Evolutionary conservation across 2,113 vertebrate species (phyloP).

Genomic region (Ptilonorhynchus violaceus): DNA sequence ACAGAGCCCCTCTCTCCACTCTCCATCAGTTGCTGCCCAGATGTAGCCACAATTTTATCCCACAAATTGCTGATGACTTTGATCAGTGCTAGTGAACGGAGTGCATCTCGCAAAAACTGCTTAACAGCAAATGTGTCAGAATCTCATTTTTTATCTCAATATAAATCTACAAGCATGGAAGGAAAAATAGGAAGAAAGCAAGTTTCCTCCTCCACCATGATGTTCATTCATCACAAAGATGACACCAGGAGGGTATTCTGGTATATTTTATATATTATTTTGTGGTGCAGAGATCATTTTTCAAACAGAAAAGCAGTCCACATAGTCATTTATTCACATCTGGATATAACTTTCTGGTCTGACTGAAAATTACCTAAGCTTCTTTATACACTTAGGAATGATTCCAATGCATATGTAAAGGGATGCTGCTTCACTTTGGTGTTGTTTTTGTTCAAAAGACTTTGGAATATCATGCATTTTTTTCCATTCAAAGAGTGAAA

Average conservation of each 20-base stretch:
- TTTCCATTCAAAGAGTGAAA: conserved; percentile 3
- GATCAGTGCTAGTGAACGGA: neutral
- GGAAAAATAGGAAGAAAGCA: neutral
- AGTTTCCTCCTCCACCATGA: neutral
- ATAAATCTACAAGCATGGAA: neutral
- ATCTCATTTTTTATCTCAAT: neutral
- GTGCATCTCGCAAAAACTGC: neutral
- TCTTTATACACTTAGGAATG: neutral
- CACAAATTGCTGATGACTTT: neutral
- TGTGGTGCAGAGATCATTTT: neutral
- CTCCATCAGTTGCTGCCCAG: neutral
- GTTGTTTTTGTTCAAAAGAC: neutral
- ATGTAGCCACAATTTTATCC: neutral
- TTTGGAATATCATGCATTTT: neutral
- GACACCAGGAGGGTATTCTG: neutral
- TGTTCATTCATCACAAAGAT: neutral
- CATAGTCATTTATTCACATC: neutral
- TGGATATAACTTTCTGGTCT: neutral
- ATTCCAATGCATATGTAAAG: neutral
- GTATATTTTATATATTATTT: neutral
- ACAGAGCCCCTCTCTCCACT: neutral
- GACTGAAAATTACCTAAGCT: neutral
- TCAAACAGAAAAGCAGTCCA: neutral
- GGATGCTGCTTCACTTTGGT: neutral
- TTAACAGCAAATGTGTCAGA: neutral